Evolutionary conservation across 2,113 vertebrate genomes (phyloP), one percentile per base, ranked within the genome.

Genomic region (Stercorarius parasiticus): DNA sequence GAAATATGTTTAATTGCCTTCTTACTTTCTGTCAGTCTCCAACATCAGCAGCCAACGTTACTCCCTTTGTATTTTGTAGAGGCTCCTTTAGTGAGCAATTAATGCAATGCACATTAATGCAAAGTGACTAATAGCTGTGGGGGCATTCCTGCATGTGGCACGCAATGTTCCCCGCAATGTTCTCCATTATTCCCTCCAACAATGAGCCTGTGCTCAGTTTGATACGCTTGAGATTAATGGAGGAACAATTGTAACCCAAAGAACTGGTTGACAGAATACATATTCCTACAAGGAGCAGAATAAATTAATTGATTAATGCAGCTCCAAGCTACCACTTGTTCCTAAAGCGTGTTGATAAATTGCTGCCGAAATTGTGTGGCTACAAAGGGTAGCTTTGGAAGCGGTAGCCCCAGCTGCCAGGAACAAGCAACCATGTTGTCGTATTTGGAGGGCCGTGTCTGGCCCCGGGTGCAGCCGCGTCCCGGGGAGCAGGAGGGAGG

Each of bases 351-450:
- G 36, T 29, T 65, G 73, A 26, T 49, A 59, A 87, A 29, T 4
- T 14, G 22, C 45, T 88, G 69, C 56, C 56, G n/a, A 43, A 85
- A 20, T 6, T 8, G 20, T 14, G 76, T 32, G 61, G 70, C 43
- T 70, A 4, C 43, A 26, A 30, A 22, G 5, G 15, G 65, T 2
- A 14, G n/a, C 43, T 64, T 25, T 21, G 67, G 79, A 38, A 27
- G 78, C 0, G 6, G 43, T 7, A 8, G 26, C 38, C 32, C 21
- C n/a, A 50, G 72, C 55, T 52, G 56, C 7, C 3, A 11, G 34
- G 62, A 36, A 67, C 5, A 14, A 40, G 43, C 49, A 22, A 0
- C n/a, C 5, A 1, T 2, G 15, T 3, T 36, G 32, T 5, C 13
- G 6, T 4, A 7, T 7, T 15, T 26, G 62, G 58, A 79, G 62